phyloP scores from a whole-genome alignment of 2,113 vertebrate genomes.

The Philantomba maxwellii region DNA sequence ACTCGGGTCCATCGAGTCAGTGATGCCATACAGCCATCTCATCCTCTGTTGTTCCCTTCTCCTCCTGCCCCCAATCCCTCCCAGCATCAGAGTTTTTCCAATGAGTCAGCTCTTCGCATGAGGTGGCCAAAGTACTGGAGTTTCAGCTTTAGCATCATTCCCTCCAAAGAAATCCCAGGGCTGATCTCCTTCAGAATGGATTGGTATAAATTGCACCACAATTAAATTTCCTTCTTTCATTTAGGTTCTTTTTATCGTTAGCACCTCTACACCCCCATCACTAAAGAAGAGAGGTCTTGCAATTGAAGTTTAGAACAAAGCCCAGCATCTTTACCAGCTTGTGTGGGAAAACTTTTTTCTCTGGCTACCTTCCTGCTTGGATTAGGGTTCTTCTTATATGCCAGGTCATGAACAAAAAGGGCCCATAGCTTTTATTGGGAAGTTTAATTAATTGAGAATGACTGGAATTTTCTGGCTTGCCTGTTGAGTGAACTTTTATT shows the following conservation, averaged over 20 bases:
- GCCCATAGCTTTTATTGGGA: neutral
- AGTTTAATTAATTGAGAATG: conserved; percentile 45
- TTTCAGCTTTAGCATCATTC: too few relatives aligned
- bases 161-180: too few relatives aligned
- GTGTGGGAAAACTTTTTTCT: neutral
- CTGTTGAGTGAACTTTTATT: conserved; percentile 32
- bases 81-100: too few relatives aligned
- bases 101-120: too few relatives aligned
- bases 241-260: conserved; percentile 46
- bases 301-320: conserved; percentile 28
- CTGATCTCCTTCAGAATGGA: too few relatives aligned
- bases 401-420: conserved; percentile 16
- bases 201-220: neutral
- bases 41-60: too few relatives aligned
- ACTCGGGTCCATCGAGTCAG: rapidly evolving
- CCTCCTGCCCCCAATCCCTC: too few relatives aligned
- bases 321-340: neutral
- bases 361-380: neutral
- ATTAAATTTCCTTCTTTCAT: conserved; percentile 41
- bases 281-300: neutral
- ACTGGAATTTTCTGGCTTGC: conserved; percentile 44
- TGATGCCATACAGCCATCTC: too few relatives aligned
- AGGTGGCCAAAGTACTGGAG: too few relatives aligned
- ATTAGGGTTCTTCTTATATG: neutral
- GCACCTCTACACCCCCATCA: neutral